Evolutionary conservation across 2,888 invertebrate genomes (phyloP).

Genomic region (Noctua fimbriata): DNA sequence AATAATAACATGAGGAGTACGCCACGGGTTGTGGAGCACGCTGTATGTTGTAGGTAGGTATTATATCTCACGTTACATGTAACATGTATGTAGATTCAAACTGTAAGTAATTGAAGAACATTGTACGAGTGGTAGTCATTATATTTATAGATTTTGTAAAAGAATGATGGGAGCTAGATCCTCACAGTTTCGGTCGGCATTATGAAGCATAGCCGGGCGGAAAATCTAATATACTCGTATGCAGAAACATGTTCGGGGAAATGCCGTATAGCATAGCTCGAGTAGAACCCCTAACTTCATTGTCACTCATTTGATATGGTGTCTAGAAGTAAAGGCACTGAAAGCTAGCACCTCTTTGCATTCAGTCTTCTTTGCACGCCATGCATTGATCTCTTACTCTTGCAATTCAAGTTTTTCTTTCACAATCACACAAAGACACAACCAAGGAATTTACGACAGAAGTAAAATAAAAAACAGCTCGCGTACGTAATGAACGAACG

Average conservation of each 20-base stretch:
- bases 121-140: background rate
- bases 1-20: conserved; percentile 44
- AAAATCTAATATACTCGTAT: background rate
- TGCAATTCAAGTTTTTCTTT: conserved; percentile 20
- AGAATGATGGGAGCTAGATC: background rate
- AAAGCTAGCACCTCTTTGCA: background rate
- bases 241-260: background rate
- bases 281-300: background rate
- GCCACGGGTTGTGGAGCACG: conserved; percentile 43
- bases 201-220: background rate
- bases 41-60: conserved; percentile 12
- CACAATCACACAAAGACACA: conserved; percentile 20
- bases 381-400: background rate
- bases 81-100: conserved; percentile 13
- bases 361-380: too few relatives aligned
- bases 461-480: conserved; percentile 22
- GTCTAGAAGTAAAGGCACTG: background rate
- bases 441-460: conserved; percentile 23
- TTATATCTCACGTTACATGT: conserved; percentile 5
- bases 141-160: background rate
- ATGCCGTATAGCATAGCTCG: background rate
- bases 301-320: background rate
- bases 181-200: background rate
- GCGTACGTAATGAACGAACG: conserved; percentile 27
- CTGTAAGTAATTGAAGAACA: conserved; percentile 1